phyloP scores from a whole-genome alignment of 2,797 vertebrate genomes.

The Catamblyrhynchus diadema region DNA sequence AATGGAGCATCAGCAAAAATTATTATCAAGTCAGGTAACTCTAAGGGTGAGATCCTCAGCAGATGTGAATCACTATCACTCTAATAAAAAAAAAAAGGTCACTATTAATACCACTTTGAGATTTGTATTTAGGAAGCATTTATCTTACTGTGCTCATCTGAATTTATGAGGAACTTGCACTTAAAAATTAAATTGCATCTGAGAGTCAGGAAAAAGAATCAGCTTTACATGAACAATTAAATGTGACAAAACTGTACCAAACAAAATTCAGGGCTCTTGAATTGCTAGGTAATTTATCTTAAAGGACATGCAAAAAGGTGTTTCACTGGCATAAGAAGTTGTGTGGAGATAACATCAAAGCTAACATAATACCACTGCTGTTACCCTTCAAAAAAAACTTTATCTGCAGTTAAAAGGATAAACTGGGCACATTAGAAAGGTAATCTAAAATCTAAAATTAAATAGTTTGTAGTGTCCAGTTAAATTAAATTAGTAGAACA shows the following conservation, averaged over 20 bases:
- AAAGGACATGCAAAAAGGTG: not conserved
- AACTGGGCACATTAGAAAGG: not conserved
- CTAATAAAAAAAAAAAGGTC: not conserved
- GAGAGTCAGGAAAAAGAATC: constrained; percentile 19
- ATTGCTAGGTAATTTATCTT: not conserved
- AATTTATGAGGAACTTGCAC: constrained; percentile 49
- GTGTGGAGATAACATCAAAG: not conserved
- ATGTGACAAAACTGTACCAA: constrained; percentile 23
- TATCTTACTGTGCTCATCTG: not conserved
- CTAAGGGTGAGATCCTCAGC: not conserved
- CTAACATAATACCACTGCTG: not conserved
- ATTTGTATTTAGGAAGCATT: not conserved
- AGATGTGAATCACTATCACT: not conserved
- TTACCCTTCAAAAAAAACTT: not conserved
- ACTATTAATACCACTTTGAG: not conserved
- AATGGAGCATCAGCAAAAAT: constrained; percentile 5
- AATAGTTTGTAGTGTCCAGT: not conserved
- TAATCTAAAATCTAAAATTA: constrained; percentile 18
- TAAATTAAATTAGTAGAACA: constrained; percentile 5
- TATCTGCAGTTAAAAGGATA: constrained; percentile 22
- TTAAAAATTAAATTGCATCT: constrained; percentile 60
- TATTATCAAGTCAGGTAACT: not conserved
- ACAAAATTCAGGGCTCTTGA: constrained; percentile 17
- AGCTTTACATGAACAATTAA: constrained; percentile 43
- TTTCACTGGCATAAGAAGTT: not conserved